Base-by-base conservation (phyloP, 2,113 vertebrate genomes). In the Rhea pennata region DNA sequence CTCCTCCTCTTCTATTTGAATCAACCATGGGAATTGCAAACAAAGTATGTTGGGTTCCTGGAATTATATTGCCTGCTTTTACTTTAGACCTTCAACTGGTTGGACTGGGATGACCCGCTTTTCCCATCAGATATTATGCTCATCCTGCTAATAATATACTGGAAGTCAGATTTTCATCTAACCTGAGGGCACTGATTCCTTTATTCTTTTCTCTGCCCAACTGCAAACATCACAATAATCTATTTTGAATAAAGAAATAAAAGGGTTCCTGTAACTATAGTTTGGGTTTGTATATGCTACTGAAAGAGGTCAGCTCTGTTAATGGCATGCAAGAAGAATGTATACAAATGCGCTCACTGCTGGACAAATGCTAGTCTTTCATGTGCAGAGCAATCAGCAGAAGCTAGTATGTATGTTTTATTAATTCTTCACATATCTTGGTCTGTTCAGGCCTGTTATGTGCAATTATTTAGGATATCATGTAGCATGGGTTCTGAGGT, bases 361-460 rank as follows among this genome's bases (percentile, higher is more conserved):
- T 93, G 65, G 88, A 79, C 72, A 77, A 75, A 42, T 83, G 50
- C 61, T 67, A 16, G 31, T 61, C 75, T 93, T 95, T 93, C 92
- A 88, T 42, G 54, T 51, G 59, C 15, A 53, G 46, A 42, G 75
- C 93, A 94, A 88, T 86, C 93, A 93, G 69, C 65, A 88, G 92
- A 95, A 84, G 44, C 79, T 93, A 77, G 10, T 70, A 64, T 3
- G 15, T 56, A 88, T 58, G 31, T 91, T 97, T 95, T 90, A 84
- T 88, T 95, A 92, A 95, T 94, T 96, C 83, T 92, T 91, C 40
- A 33, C 95, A 76, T 78, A 31, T 94, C 79, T 96, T 86, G 77
- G n/a, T 62, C 74, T 86, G 31, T 95, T 79, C 90, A 88, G 87
- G 93, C 88, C 71, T 93, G 59, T 91, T 83, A 48, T n/a, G n/a